Evolutionary conservation across 1,140 invertebrate species (phyloP).

Genomic region (Plutomurus gul): DNA sequence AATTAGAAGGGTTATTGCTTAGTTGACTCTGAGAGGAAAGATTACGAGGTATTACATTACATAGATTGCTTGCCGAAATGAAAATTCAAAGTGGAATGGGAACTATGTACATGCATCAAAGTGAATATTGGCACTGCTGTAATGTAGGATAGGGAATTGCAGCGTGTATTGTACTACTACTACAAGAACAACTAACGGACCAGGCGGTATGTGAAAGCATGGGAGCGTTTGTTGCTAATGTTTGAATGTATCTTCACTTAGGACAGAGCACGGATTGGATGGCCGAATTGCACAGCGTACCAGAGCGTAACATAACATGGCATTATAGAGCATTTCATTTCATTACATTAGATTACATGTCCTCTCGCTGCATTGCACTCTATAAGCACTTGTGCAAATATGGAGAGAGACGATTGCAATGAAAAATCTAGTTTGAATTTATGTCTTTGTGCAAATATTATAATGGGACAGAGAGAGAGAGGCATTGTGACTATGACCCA

Average conservation of each 20-base stretch:
- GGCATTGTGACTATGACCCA: not conserved
- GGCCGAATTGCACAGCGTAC: not conserved
- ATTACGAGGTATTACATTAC: constrained; percentile 11
- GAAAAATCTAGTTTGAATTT: constrained; percentile 30
- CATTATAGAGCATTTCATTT: constrained; percentile 25
- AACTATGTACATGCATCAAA: not conserved
- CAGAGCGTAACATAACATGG: not conserved
- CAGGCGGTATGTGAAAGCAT: not conserved
- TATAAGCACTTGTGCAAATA: constrained; percentile 29
- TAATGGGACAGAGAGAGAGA: not conserved
- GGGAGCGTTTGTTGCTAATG: constrained; percentile 16
- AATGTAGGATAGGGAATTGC: too few relatives aligned
- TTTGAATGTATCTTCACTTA: constrained; percentile 9
- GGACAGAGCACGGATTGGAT: not conserved
- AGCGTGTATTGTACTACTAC: not conserved
- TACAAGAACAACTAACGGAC: not conserved
- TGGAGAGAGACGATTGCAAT: constrained; percentile 23
- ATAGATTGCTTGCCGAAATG: constrained; percentile 20
- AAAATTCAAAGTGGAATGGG: constrained; percentile 5
- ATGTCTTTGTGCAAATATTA: constrained; percentile 28
- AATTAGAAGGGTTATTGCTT: not conserved
- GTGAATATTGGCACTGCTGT: not conserved
- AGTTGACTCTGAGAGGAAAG: constrained; percentile 8
- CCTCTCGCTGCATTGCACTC: constrained; percentile 21
- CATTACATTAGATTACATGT: constrained; percentile 28